These are phyloP conservation scores for Maniola hyperantus DNA, from an alignment of 2,888 invertebrate genomes.

Conservation along the genomic window DNA sequence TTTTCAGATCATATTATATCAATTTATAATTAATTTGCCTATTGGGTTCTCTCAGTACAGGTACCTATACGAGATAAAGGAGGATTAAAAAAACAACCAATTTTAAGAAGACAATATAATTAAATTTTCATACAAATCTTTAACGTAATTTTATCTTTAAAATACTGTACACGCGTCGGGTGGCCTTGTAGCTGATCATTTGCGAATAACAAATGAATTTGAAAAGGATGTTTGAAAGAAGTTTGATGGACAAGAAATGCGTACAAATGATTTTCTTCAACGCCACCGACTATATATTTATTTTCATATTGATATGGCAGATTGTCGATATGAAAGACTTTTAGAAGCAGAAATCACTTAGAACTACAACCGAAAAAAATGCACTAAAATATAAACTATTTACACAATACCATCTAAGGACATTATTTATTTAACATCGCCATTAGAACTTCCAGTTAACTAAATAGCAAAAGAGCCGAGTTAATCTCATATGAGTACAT, in stretches of 20 bases:
- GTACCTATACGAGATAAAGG: too few relatives aligned
- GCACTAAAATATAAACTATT: constrained; percentile 69
- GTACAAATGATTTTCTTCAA: constrained; percentile 69
- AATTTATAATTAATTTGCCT: too few relatives aligned
- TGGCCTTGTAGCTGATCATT: constrained; percentile 68
- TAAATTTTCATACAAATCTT: constrained; percentile 91
- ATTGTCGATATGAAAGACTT: constrained; percentile 85
- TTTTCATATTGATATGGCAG: constrained; percentile 85
- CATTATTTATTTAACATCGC: constrained; percentile 58
- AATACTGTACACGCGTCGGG: constrained; percentile 88
- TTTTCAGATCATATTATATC: too few relatives aligned
- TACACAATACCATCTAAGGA: constrained; percentile 58
- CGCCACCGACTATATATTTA: constrained; percentile 69
- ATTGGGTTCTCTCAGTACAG: too few relatives aligned
- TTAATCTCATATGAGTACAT: constrained; percentile 80
- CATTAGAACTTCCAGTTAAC: constrained; percentile 55
- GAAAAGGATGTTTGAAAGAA: constrained; percentile 37
- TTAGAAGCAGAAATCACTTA: constrained; percentile 68
- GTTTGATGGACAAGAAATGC: constrained; percentile 40
- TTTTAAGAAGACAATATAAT: constrained; percentile 84
- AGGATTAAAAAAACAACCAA: constrained; percentile 47
- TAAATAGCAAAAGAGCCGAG: constrained; percentile 61
- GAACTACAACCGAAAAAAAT: constrained; percentile 69
- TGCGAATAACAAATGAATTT: constrained; percentile 44
- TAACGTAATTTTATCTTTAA: constrained; percentile 89